Evolutionary conservation across 2,797 vertebrate species (phyloP), one percentile per base, ranked within the genome.

Genomic region (Gallinago solitaria): DNA sequence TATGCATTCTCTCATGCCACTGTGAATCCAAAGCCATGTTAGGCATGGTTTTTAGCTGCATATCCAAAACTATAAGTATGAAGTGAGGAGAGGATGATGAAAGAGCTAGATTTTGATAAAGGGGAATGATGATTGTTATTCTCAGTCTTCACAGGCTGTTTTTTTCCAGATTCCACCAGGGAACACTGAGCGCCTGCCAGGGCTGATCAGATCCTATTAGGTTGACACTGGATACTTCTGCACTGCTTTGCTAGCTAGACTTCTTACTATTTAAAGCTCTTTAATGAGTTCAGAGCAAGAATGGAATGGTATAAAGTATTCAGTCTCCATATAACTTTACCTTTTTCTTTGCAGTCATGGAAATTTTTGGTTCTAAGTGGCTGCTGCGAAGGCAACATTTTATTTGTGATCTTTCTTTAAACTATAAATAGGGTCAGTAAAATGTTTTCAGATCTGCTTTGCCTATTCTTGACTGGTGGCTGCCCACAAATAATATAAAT

Each of bases 161-260:
- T 95, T 95, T 87, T 71, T 81, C 93, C 76, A 86, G 76, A 63
- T 91, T 95, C 45, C 87, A 87, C 16, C 48, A 71, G 78, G 53
- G 47, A 92, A 37, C 30, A 68, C 3, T 9, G 67, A 74, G 16
- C 0, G 0, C 16, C 30, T 89, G 71, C 82, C 79, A 95, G 57
- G 30, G n/a, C 69, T 64, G 39, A 71, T 78, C 61, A 70, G 41
- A 83, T 80, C 37, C 28, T 41, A 5, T 50, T 80, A 68, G 68
- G 23, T 35, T 70, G 67, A 77, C 35, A 80, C 20, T 76, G 53
- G 25, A 85, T 88, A 91, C 45, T 33, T 33, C 51, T 75, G 37
- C 48, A 91, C 39, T 53, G 33, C 48, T 68, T 57, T 50, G 5
- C 33, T 85, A 80, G 56, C 30, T 65, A 33, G 13, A 30, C 17